Percentiles rank a stretch among this genome's conserved stretches.
phyloP scores from a whole-genome alignment of 2,797 vertebrate genomes.

The Poeciliopsis gracilis region DNA sequence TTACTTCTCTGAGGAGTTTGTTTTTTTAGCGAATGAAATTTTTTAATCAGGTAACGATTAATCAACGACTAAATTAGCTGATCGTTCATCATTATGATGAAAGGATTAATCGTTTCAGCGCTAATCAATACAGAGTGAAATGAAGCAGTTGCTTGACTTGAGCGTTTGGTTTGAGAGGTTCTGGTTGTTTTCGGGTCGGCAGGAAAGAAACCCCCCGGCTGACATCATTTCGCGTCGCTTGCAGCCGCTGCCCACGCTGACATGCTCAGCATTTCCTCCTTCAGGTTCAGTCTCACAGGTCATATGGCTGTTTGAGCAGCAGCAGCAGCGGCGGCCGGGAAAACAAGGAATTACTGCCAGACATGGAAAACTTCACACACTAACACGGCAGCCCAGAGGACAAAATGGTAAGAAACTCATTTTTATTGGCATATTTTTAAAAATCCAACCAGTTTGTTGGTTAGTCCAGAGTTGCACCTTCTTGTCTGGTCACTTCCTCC shows the following conservation, averaged over 20 bases:
- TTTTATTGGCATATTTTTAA: not conserved
- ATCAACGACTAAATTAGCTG: too few relatives aligned
- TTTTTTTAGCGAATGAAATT: too few relatives aligned
- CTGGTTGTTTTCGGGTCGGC: not conserved
- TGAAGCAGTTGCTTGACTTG: not conserved
- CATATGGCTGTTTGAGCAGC: conserved; percentile 21
- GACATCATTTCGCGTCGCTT: not conserved
- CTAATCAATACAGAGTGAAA: not conserved
- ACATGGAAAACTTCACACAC: conserved; percentile 47
- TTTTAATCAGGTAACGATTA: too few relatives aligned
- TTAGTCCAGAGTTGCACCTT: not conserved
- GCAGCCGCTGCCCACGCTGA: conserved; percentile 17
- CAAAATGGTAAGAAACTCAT: conserved; percentile 64
- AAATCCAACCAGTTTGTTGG: not conserved
- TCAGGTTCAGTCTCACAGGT: conserved; percentile 35
- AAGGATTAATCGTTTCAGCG: too few relatives aligned
- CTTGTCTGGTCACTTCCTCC: conserved; percentile 18
- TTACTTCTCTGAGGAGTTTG: too few relatives aligned
- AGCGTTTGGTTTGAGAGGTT: not conserved
- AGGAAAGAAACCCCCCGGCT: conserved; percentile 13
- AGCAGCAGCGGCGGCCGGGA: conserved; percentile 19
- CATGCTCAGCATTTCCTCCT: conserved; percentile 64
- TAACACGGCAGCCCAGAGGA: conserved; percentile 28
- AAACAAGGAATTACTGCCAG: conserved; percentile 29
- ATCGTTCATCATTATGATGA: too few relatives aligned